Conservation (phyloP, 2,797 vertebrate species). For the Sebastes hubbsi region DNA sequence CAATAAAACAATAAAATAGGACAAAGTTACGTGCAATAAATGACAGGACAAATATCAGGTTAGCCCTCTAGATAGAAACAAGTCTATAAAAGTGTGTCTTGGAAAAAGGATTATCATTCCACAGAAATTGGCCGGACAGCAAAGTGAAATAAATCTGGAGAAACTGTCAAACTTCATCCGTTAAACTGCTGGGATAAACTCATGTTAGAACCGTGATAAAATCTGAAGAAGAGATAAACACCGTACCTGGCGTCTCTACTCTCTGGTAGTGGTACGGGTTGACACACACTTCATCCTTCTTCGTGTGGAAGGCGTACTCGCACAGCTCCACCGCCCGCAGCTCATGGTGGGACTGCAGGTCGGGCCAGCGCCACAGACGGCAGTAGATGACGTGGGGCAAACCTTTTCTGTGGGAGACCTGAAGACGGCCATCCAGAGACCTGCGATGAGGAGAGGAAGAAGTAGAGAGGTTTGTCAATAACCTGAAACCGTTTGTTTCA, state of each 20-base stretch:
- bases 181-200: not conserved
- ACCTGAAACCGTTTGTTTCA: not conserved
- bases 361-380: constrained; percentile 99
- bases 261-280: constrained; percentile 99
- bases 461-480: not conserved
- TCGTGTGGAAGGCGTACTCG: constrained; percentile 97
- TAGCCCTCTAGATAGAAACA: constrained; percentile 4
- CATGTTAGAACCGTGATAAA: not conserved
- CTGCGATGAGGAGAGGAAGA: constrained; percentile 70
- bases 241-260: constrained; percentile 95
- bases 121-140: not conserved
- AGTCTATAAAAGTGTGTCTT: not conserved
- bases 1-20: not conserved
- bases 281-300: constrained; percentile 99
- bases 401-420: constrained; percentile 97
- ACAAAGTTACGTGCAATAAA: not conserved
- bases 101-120: not conserved
- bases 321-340: constrained; percentile 96
- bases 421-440: constrained; percentile 95
- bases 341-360: constrained; percentile 99
- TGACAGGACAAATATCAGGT: not conserved
- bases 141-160: not conserved
- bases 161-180: constrained; percentile 1
- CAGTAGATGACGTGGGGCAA: constrained; percentile 99
- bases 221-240: not conserved